Base-by-base conservation (phyloP, 2,113 vertebrate species). In the Ardeotis arabs region DNA sequence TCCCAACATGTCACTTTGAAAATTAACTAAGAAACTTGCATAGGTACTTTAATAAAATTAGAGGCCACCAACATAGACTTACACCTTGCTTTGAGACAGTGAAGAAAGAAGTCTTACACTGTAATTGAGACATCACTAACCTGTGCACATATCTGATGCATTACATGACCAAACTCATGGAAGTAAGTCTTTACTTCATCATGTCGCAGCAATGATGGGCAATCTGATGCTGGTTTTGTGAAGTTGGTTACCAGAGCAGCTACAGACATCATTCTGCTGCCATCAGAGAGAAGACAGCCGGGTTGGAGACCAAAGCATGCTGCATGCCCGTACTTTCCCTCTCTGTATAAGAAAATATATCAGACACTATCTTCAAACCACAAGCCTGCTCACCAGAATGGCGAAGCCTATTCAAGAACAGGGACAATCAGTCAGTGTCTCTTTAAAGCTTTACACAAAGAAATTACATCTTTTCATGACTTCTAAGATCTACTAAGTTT, bases 281-380 rank as follows among this genome's bases (percentile, higher is more conserved):
- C 99, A 47, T 99, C 98, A 10, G 98, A 98, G 31, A 99, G 98
- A 63, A 98, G 97, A 95, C 99, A 99, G 94, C 99, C 98, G 0
- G 99, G 99, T 52, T 98, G 99, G 17, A 99, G 99, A 41, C 99
- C 98, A 66, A 99, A 99, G 96, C 99, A 99, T 28, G 99, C 99
- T 2, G 99, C 99, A 4, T 99, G 99, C 24, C 99, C 98, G 29
- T 99, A 99, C 78, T 99, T 99, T 35, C 99, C 99, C 74, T 99
- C 98, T 98, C 99, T 99, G 96, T 31, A 1, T 50, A 87, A 95
- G 78, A 92, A 95, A 95, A 97, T 39, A 69, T 19, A 66, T 45
- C 84, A 92, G 84, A 93, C 45, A 44, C 10, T 29, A 45, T 72
- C 49, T 73, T 95, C 67, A 94, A 85, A 92, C 22, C n/a, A 78